A percentile compares a stretch with the other conserved stretches of the same genome.
These are phyloP conservation scores for Agrilus biguttatus DNA, from an alignment of 2,888 invertebrate species.

Conservation along the genomic window DNA sequence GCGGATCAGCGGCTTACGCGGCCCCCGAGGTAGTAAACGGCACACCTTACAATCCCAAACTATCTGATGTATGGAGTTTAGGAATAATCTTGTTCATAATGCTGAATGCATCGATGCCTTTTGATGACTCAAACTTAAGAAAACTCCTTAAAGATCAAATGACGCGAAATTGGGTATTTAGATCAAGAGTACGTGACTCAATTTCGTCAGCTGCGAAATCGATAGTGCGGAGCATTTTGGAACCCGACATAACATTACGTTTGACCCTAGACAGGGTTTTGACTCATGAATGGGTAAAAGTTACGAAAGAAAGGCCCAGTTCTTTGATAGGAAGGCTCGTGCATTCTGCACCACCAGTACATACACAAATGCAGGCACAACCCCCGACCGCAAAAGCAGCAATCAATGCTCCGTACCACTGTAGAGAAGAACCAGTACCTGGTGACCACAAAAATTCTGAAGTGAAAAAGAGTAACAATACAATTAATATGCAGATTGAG, in stretches of 20 bases:
- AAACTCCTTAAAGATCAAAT: constrained; percentile 75
- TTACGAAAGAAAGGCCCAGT: constrained; percentile 43
- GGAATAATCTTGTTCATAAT: constrained; percentile 87
- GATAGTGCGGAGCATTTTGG: constrained; percentile 65
- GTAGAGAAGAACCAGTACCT: constrained; percentile 19
- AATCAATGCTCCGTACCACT: constrained; percentile 9
- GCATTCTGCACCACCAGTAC: constrained; percentile 33
- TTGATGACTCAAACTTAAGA: constrained; percentile 72
- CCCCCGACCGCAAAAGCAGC: constrained; percentile 3
- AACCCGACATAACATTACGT: constrained; percentile 69
- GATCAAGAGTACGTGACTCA: constrained; percentile 50
- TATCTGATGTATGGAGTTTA: constrained; percentile 87
- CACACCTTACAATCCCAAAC: constrained; percentile 74
- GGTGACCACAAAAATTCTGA: constrained; percentile 31
- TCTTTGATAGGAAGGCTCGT: constrained; percentile 44
- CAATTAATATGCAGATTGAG: constrained; percentile 22
- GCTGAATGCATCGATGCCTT: constrained; percentile 89
- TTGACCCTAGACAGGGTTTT: constrained; percentile 60
- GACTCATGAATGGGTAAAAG: constrained; percentile 61
- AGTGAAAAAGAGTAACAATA: constrained; percentile 28
- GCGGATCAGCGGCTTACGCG: constrained; percentile 94
- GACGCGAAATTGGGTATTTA: constrained; percentile 64
- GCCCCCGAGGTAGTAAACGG: constrained; percentile 90
- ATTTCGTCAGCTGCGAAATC: constrained; percentile 59
- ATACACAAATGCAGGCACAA: constrained; percentile 5